Conservation (phyloP, 2,888 invertebrate genomes). For the Adelognathus sp. region DNA sequence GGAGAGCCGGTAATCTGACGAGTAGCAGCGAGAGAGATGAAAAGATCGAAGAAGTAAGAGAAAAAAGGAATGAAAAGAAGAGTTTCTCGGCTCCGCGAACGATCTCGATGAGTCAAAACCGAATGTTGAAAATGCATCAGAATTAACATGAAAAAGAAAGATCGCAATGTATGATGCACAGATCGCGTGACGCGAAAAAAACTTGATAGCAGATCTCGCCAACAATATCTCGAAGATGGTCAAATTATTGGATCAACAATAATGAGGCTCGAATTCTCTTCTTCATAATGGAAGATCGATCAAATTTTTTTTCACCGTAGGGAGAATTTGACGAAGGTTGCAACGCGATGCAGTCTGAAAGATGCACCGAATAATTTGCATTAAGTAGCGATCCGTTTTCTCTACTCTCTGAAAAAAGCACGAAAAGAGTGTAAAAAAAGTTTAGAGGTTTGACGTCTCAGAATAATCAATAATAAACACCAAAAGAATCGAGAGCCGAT, state of each 20-base stretch:
- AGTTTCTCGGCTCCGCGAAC: neutral
- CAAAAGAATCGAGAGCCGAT: no score
- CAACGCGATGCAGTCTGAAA: conserved; percentile 3
- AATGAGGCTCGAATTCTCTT: conserved; percentile 36
- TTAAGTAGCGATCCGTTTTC: neutral
- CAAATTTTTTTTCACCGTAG: neutral
- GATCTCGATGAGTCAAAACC: neutral
- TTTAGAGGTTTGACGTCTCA: neutral
- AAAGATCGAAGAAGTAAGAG: conserved; percentile 15
- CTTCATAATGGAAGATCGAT: conserved; percentile 11
- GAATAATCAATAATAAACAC: no score
- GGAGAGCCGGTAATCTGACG: conserved; percentile 37
- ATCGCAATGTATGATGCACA: neutral
- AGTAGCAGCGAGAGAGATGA: conserved; percentile 18
- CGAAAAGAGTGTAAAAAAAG: neutral
- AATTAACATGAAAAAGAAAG: neutral
- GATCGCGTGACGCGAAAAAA: conserved; percentile 43
- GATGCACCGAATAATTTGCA: conserved; percentile 25
- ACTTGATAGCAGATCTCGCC: conserved; percentile 30
- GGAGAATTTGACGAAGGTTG: conserved; percentile 16
- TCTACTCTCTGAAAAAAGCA: neutral
- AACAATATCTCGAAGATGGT: conserved; percentile 11
- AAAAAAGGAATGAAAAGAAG: conserved; percentile 1
- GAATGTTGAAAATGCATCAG: neutral
- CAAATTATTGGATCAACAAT: conserved; percentile 52